Evolutionary conservation across 1,140 invertebrate species (phyloP), one percentile per base, ranked within the genome.

Genomic region (Drosophila sturtevanti): DNA sequence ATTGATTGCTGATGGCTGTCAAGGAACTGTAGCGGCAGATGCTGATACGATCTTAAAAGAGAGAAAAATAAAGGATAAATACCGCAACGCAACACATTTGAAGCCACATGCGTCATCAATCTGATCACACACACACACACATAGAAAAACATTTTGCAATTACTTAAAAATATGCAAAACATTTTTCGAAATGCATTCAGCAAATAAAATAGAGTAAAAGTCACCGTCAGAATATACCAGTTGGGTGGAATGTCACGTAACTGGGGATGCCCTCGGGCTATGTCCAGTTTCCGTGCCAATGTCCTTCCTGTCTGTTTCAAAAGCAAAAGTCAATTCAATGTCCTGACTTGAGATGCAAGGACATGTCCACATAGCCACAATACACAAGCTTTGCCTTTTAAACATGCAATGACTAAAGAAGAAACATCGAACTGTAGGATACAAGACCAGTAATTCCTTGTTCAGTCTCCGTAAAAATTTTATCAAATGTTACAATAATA

Each of bases 81-180:
- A 54, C 63, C 41, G 62, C 52, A 52, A 21, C 7, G 35, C 24
- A 52, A 31, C 48, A 58, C 37, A 77, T 38, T 38, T 35, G 18
- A 37, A 21, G 38, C 34, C 24, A 22, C 16, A 21, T 24, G 4
- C 24, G 16, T 18, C 44, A 71, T 77, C 73, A 77, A 76, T 77
- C 73, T 76, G 55, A 68, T 68, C 52, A 63, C 68, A 63, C 74
- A 72, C 31, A 60, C 52, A 63, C 68, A 63, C 74, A 72, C 31
- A 60, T 64, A 66, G n/a, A 62, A 58, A 44, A 65, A 54, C 66
- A 70, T 68, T 77, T 77, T 74, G 67, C 81, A 86, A 77, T 85
- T 85, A 81, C 73, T 85, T 78, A 66, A 68, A 77, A 85, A 75
- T 86, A 86, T 81, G 81, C 78, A 75, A 85, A 75, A 77, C 67